Percentiles rank a stretch among this genome's conserved stretches.
phyloP scores from a whole-genome alignment of 2,888 invertebrate genomes.

The Conistra vaccinii region DNA sequence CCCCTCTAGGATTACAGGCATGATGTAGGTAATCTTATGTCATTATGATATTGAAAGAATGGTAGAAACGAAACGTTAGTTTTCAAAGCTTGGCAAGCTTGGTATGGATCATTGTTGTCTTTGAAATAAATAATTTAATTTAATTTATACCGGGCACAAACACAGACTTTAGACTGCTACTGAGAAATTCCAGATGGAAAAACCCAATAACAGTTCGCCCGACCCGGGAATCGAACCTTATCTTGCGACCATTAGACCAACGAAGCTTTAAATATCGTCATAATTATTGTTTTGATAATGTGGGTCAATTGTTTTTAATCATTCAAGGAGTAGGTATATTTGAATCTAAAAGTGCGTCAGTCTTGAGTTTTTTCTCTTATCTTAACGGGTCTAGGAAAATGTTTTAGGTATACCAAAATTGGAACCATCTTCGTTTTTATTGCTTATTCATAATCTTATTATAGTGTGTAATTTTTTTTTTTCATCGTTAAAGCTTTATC shows the following conservation, averaged over 20 bases:
- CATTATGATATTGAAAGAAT: too few relatives aligned
- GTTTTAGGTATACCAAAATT: neutral
- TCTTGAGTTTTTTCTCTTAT: conserved; percentile 8
- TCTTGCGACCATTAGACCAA: neutral
- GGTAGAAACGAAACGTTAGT: too few relatives aligned
- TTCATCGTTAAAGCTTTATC: neutral
- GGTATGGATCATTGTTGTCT: too few relatives aligned
- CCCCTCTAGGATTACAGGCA: too few relatives aligned
- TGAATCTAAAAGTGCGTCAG: neutral
- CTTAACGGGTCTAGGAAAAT: neutral
- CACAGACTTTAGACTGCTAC: neutral
- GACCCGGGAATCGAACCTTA: neutral
- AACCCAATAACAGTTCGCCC: neutral
- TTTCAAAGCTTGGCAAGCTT: too few relatives aligned
- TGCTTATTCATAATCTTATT: neutral
- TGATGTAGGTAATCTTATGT: too few relatives aligned
- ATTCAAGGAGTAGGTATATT: neutral
- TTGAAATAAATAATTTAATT: too few relatives aligned
- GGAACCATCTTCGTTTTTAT: neutral
- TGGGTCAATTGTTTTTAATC: conserved; percentile 6
- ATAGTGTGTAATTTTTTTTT: neutral
- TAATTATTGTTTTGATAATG: neutral
- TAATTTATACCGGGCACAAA: too few relatives aligned
- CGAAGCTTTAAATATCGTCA: neutral
- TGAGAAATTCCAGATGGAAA: neutral